These are phyloP conservation scores for Clepsis dumicolana DNA, from an alignment of 2,888 invertebrate species.

Conservation along the genomic window DNA sequence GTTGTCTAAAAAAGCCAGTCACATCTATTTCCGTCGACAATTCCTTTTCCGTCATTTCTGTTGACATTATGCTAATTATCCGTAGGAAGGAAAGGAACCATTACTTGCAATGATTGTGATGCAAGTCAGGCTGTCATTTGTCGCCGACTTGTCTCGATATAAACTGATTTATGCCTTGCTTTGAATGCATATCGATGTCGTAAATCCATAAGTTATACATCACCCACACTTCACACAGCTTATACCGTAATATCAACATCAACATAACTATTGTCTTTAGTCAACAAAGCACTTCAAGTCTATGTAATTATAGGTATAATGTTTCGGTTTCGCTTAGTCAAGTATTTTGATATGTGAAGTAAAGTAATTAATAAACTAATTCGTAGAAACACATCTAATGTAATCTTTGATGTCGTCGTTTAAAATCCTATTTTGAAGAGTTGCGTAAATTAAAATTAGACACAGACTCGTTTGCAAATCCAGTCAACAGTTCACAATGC, in stretches of 20 bases:
- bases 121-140: slow-evolving; percentile 14
- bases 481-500: neutral
- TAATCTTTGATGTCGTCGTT: neutral
- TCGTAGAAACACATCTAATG: neutral
- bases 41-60: slow-evolving; percentile 39
- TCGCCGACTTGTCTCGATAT: slow-evolving; percentile 18
- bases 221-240: neutral
- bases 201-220: neutral
- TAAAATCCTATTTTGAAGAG: neutral
- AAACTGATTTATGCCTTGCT: slow-evolving; percentile 12
- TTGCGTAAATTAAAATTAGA: neutral
- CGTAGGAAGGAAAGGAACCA: slow-evolving; percentile 25
- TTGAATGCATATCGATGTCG: neutral
- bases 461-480: slow-evolving; percentile 16
- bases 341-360: neutral
- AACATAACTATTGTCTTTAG: neutral
- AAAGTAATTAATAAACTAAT: neutral
- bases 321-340: neutral
- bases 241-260: neutral
- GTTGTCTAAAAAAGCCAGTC: slow-evolving; percentile 9
- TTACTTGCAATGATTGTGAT: slow-evolving; percentile 22
- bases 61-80: slow-evolving; percentile 41
- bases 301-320: neutral
- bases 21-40: slow-evolving; percentile 19
- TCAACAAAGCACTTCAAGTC: neutral